Base-by-base conservation (phyloP, 2,797 vertebrate species). In the Pelodytes ibericus region DNA sequence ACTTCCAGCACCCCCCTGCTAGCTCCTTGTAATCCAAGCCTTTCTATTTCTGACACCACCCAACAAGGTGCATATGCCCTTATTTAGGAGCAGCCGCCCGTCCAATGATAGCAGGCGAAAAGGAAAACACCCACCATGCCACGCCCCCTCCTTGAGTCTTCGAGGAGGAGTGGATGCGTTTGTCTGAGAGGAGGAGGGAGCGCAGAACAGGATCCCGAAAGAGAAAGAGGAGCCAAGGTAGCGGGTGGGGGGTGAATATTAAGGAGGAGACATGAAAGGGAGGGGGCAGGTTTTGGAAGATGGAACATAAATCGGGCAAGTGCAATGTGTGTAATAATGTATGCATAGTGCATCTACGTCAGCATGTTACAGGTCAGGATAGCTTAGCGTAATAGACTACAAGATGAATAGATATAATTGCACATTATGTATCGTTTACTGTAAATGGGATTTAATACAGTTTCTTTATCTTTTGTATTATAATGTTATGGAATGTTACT, bases 41-140 rank as follows among this genome's bases (percentile, higher is more conserved):
- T 39, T 25, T 41, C 71, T 71, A 72, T 31, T 53, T 13, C 64
- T 67, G 59, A 30, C 2, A 16, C 1, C 16, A 0, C 2, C 16
- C 1, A 62, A 25, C 24, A 53, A 58, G 63, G 69, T 78, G 62
- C 70, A 60, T 39, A 67, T 72, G 41, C 57, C 75, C 75, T 72
- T 72, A 53, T 78, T 51, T 79, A 62, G 79, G 59, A 67, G 65
- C 10, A 1, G 24, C 60, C 66, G 2, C 25, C 20, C 75, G 76
- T 61, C 87, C 86, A 88, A 88, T 86, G 59, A 80, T 82, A 51
- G 63, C 29, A 61, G 68, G 62, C 70, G 62, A 0, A 0, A 3
- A 63, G 79, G 89, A 81, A 89, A 88, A 90, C 90, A 11, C 91
- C 90, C 88, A 80, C 53, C 1, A 29, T 16, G 5, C 1, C 30